A percentile compares a stretch with the other conserved stretches of the same genome.
Conservation (phyloP, 2,797 vertebrate species). For the Protonibea diacanthus region DNA sequence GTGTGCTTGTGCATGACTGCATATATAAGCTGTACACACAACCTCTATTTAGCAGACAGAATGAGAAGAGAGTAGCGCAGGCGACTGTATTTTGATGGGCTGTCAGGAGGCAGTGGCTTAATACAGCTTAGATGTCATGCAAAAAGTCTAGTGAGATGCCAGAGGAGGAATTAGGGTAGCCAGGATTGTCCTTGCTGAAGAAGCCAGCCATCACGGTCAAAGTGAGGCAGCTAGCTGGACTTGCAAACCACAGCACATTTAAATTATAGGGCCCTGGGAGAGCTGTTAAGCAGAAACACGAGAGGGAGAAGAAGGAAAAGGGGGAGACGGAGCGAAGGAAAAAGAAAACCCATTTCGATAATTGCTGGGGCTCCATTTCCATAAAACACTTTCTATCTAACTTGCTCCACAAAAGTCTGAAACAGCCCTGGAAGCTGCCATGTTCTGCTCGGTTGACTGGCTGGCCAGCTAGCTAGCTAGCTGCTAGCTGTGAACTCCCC, state of each 20-base stretch:
- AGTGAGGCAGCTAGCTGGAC: conserved; percentile 66
- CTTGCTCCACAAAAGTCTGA: conserved; percentile 65
- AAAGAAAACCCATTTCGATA: conserved; percentile 71
- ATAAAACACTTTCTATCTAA: conserved; percentile 76
- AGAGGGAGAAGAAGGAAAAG: conserved; percentile 39
- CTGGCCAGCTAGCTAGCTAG: conserved; percentile 27
- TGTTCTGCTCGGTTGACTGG: conserved; percentile 40
- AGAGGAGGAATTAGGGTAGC: conserved; percentile 72
- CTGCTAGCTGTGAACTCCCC: conserved; percentile 28
- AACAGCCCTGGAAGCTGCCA: conserved; percentile 61
- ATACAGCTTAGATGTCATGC: conserved; percentile 77
- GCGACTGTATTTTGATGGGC: conserved; percentile 71
- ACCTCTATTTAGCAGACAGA: conserved; percentile 66
- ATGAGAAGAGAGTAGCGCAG: conserved; percentile 63
- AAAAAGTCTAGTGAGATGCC: conserved; percentile 69
- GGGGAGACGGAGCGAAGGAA: conserved; percentile 13
- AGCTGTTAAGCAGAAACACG: conserved; percentile 77
- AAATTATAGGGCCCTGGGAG: conserved; percentile 79
- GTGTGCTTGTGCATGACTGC: conserved; percentile 31
- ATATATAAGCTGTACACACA: conserved; percentile 66
- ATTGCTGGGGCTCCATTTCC: conserved; percentile 77
- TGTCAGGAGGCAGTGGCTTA: conserved; percentile 77
- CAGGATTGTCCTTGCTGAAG: conserved; percentile 67
- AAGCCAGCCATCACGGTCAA: conserved; percentile 61
- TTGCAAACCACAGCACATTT: conserved; percentile 80